phyloP scores from a whole-genome alignment of 2,888 invertebrate species.

The Papilio gigon region DNA sequence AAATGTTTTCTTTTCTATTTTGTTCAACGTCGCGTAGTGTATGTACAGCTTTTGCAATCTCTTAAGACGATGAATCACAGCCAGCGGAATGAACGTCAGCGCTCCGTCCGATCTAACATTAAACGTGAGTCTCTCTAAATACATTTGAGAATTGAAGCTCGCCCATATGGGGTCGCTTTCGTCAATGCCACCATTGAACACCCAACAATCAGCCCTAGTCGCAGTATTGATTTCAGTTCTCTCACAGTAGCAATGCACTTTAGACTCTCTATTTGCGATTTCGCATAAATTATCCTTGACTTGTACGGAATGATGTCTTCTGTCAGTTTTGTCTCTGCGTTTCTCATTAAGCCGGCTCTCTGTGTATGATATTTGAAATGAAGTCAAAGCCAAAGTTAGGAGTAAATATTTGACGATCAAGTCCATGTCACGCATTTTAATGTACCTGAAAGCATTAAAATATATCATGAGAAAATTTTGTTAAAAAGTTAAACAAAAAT shows the following conservation, averaged over 20 bases:
- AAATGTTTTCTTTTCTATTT: conserved; percentile 88
- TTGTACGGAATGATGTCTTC: conserved; percentile 68
- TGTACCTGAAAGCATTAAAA: conserved; percentile 72
- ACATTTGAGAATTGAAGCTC: conserved; percentile 87
- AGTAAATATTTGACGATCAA: conserved; percentile 79
- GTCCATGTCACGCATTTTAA: conserved; percentile 68
- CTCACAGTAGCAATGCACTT: conserved; percentile 87
- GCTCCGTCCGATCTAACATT: conserved; percentile 86
- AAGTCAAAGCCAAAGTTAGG: conserved; percentile 77
- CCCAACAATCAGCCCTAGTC: conserved; percentile 88
- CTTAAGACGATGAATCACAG: conserved; percentile 85
- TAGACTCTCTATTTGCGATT: conserved; percentile 79
- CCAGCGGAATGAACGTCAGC: conserved; percentile 87
- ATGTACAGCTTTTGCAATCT: conserved; percentile 86
- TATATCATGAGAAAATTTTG: conserved; percentile 47
- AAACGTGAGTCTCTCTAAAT: conserved; percentile 86
- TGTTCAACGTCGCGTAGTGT: conserved; percentile 87
- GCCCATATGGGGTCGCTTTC: conserved; percentile 88
- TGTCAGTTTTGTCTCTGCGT: conserved; percentile 78
- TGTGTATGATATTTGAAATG: conserved; percentile 79
- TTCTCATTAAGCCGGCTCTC: conserved; percentile 81
- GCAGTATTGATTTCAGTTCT: conserved; percentile 81
- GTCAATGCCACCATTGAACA: conserved; percentile 86
- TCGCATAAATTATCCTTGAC: conserved; percentile 83
- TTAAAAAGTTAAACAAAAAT: conserved; percentile 11